Base-by-base conservation (phyloP, 2,797 vertebrate species). In the Poeciliopsis turneri region DNA sequence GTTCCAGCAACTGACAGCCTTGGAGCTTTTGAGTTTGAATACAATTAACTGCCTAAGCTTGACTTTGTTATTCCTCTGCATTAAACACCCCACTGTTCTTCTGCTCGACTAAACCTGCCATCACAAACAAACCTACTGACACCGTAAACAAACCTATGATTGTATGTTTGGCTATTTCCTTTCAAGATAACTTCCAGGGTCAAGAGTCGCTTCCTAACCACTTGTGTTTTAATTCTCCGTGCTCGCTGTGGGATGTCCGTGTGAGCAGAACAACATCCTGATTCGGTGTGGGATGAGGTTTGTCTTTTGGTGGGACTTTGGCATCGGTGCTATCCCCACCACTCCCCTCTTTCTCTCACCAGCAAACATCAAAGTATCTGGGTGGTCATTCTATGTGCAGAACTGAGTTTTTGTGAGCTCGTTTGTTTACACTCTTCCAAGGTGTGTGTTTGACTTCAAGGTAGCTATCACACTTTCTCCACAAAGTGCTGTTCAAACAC, bases 251-350 rank as follows among this genome's bases (percentile, higher is more conserved):
- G 92, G 92, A 93, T 89, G 93, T 94, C 92, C 85, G 91, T 87
- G 82, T 82, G 87, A 89, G 85, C 87, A 88, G 79, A 93, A 94
- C 79, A 94, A 94, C 94, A 94, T 94, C 94, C 94, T 93, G 93
- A 92, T 94, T 89, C 80, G 78, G 79, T 86, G 71, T 78, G 68
- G 49, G 79, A 90, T 87, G 85, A 91, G 87, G 78, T 86, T 78
- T 77, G 77, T 88, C 79, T 90, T 85, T 86, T 85, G 88, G 88
- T 92, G 91, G 88, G 90, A 92, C 84, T 82, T 55, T 88, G 71
- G 66, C 87, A 64, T 87, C 72, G 43, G 84, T 83, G 15, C 83
- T 79, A 76, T 88, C 84, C 77, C 78, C 78, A 77, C 75, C 70
- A 46, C 68, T 75, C 75, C 1, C 72, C 83, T 76, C 78, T 51